phyloP scores from a whole-genome alignment of 2,888 invertebrate genomes.

The Xanthorhoe designata region DNA sequence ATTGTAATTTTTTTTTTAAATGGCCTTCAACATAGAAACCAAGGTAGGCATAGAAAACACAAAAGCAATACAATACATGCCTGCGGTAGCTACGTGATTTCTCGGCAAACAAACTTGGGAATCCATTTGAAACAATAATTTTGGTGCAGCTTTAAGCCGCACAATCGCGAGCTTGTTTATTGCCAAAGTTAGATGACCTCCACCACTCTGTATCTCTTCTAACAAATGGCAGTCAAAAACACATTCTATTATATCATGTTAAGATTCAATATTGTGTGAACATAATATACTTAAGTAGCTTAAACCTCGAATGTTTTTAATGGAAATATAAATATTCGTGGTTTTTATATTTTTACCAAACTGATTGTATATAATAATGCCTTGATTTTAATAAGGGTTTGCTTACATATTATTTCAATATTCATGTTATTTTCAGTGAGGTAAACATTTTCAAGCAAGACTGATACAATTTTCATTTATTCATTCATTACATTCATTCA shows the following conservation, averaged over 20 bases:
- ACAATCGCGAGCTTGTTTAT: constrained; percentile 60
- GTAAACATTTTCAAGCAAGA: too few relatives aligned
- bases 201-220: not conserved
- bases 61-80: not conserved
- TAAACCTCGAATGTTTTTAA: too few relatives aligned
- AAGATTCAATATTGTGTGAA: constrained; percentile 1
- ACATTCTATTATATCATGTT: not conserved
- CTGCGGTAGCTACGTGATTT: constrained; percentile 31
- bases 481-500: too few relatives aligned
- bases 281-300: too few relatives aligned
- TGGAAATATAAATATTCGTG: too few relatives aligned
- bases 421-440: too few relatives aligned
- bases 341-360: not conserved
- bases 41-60: not conserved
- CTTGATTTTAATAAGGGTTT: too few relatives aligned
- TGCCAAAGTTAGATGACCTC: constrained; percentile 62
- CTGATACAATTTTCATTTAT: too few relatives aligned
- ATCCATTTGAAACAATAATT: constrained; percentile 58
- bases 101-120: constrained; percentile 32
- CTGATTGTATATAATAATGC: too few relatives aligned
- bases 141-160: constrained; percentile 48
- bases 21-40: too few relatives aligned
- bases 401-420: too few relatives aligned
- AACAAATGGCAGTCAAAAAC: constrained; percentile 1
- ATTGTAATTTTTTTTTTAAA: not conserved